These are phyloP conservation scores for Rhopalosiphum maidis DNA, from an alignment of 1,140 invertebrate species.

Conservation along the genomic window DNA sequence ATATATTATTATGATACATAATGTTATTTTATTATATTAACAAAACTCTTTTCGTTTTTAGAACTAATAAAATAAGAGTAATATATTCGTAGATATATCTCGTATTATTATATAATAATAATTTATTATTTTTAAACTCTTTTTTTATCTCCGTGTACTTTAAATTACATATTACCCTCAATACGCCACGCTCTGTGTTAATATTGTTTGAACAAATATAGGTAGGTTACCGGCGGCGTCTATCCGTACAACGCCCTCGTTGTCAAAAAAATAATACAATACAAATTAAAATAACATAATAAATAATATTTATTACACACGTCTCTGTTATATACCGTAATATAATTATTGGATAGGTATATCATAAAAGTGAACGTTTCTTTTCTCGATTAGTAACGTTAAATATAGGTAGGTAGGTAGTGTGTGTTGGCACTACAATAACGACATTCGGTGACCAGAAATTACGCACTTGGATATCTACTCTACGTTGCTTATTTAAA, in stretches of 20 bases:
- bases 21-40: background rate
- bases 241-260: background rate
- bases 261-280: background rate
- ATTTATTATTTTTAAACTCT: background rate
- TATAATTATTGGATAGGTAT: background rate
- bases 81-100: background rate
- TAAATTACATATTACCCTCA: background rate
- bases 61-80: background rate
- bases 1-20: background rate
- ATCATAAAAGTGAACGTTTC: background rate
- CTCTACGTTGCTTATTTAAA: background rate
- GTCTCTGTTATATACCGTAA: background rate
- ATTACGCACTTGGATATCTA: background rate
- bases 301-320: background rate
- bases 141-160: background rate
- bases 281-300: background rate
- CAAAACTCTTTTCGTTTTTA: background rate
- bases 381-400: background rate
- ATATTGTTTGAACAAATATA: background rate
- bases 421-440: background rate
- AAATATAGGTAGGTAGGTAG: background rate
- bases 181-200: background rate
- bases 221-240: background rate
- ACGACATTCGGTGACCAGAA: background rate
- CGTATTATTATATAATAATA: background rate